Base-by-base conservation (phyloP, 92 coral and sea anemone genomes). In the Ricordea florida region DNA sequence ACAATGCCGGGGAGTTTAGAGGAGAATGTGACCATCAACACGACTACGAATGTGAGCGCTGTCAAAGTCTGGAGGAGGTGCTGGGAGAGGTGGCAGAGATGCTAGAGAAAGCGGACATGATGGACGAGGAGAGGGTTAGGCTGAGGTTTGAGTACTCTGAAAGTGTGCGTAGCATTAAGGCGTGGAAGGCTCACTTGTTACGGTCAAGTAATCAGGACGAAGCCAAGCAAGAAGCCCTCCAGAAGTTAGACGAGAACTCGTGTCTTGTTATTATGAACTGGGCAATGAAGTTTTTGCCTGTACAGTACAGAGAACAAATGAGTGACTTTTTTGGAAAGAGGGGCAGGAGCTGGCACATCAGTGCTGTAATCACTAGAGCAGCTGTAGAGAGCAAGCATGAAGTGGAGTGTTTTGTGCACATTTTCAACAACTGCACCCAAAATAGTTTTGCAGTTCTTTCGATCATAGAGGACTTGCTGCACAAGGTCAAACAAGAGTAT, bases 381-480 rank as follows among this genome's bases (percentile, higher is more conserved):
- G 30, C 31, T 8, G 43, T 18, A 14, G 35, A 51, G 20, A 32
- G 32, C 43, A 74, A 74, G 37, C 48, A 40, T 60, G 48, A 61
- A 60, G 74, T 48, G 3, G 56, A 62, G 30, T 76, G 74, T 24
- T 66, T 44, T 46, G 65, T 33, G 16, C 74, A 66, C 30, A 43
- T 66, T 10, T 46, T 66, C 17, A 29, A 66, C 20, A 46, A 34
- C 51, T 60, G 70, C 46, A 2, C 42, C 47, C 74, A 61, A 34
- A 62, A 48, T 24, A 53, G 70, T 43, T 79, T 79, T 80, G 69
- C 86, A 35, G 80, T 80, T 41, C 43, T 70, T 5, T 80, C 86
- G 2, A 46, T 80, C 45, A 26, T 80, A 35, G 80, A 80, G 29
- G 50, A 70, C 56, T 41, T 80, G 22, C 69, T 80, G 17, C 66